Evolutionary conservation across 2,888 invertebrate species (phyloP), one percentile per base, ranked within the genome.

Genomic region (Heteromyza rotundicornis): DNA sequence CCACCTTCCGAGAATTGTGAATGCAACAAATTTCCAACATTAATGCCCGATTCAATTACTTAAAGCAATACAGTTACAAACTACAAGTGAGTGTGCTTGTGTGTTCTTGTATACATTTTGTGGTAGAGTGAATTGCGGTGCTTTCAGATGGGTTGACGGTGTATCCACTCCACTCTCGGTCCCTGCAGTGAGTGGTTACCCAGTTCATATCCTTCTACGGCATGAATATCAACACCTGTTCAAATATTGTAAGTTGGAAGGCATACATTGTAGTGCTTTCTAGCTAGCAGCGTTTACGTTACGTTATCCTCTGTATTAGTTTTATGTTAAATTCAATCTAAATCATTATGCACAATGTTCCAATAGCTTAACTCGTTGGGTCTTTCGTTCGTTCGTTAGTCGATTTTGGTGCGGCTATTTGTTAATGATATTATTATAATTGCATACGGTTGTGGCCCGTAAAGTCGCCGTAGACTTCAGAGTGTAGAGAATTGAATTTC

Each of bases 1-100:
- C n/a, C 10, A 27, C 7, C 27, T 27, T 27, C 7, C 10, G 5
- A 5, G 27, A 27, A 27, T 27, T 27, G 27, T 22, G 14, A 50
- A 22, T 27, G 51, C 36, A 23, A 44, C 58, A 59, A 59, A 59
- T 54, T 47, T 27, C 17, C 54, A 49, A 14, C 54, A 59, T 59
- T 47, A 59, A 54, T 49, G 59, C 49, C 44, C 36, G 49, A 59
- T 40, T 55, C 54, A 59, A 59, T 59, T 59, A 59, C 59, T 59
- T 59, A 59, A 35, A 24, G 44, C 17, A 52, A 17, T 49, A 47
- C 36, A 32, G 19, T 20, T 20, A 20, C 3, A 10, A 49, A 19
- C 7, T 8, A 49, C 8, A 49, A 2, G 19, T 49, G n/a, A 10
- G 19, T 49, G n/a, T 20, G n/a, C 14, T 49, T 49, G 19, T 19